Percentiles rank a stretch among this genome's conserved stretches.
Evolutionary conservation across 2,888 invertebrate species (phyloP).

Genomic region (Molorchus minor): DNA sequence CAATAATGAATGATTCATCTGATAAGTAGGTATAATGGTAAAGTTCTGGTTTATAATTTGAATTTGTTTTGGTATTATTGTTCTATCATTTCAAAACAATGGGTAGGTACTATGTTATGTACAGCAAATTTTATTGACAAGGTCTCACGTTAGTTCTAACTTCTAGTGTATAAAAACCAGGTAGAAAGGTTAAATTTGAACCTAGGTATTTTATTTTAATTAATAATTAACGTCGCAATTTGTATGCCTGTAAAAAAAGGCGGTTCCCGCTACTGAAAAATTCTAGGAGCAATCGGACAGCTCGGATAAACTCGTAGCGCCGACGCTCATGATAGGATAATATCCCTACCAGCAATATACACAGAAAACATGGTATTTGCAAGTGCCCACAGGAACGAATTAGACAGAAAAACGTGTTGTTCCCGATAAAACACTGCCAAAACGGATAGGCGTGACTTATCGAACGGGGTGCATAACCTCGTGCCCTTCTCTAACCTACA

Average conservation of each 20-base stretch:
- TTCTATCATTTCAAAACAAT: slow-evolving; percentile 15
- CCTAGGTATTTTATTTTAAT: not conserved
- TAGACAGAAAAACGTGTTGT: slow-evolving; percentile 7
- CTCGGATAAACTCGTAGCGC: slow-evolving; percentile 30
- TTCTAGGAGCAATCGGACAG: slow-evolving; percentile 3
- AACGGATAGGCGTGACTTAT: slow-evolving; percentile 55
- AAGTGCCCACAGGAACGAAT: slow-evolving; percentile 7
- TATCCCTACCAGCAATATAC: slow-evolving; percentile 24
- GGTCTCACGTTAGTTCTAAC: not conserved
- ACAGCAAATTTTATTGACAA: not conserved
- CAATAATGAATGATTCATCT: not conserved
- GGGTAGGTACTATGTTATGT: not conserved
- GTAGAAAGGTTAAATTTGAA: not conserved
- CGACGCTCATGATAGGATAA: slow-evolving; percentile 37
- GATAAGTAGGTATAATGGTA: not conserved
- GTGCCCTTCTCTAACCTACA: slow-evolving; percentile 59
- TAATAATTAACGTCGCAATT: not conserved
- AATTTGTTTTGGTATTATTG: slow-evolving; percentile 13
- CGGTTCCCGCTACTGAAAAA: slow-evolving; percentile 4
- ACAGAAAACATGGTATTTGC: slow-evolving; percentile 23
- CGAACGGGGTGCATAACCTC: slow-evolving; percentile 57
- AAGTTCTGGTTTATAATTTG: slow-evolving; percentile 9
- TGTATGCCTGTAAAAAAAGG: not conserved
- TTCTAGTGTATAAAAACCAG: too few species aligned
- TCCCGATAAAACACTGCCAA: slow-evolving; percentile 5